Percentiles rank a stretch among this genome's conserved stretches.
Conservation (phyloP, 2,888 invertebrate species). For the Thymelicus acteon region DNA sequence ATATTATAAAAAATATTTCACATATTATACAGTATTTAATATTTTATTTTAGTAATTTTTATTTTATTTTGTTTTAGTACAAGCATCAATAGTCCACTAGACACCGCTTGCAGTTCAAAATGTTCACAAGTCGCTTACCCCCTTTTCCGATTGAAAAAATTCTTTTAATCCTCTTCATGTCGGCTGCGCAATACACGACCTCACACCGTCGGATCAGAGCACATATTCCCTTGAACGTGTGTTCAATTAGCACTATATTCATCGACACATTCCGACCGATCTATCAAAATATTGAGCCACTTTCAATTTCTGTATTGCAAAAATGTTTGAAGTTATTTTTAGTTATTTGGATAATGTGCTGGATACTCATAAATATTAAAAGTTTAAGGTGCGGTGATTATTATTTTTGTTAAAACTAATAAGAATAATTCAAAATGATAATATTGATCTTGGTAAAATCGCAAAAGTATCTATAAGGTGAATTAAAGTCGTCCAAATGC, state of each 20-base stretch:
- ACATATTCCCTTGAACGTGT: constrained; percentile 3
- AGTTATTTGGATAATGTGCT: constrained; percentile 6
- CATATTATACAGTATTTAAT: too few relatives aligned
- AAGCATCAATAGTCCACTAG: too few relatives aligned
- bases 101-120: too few relatives aligned
- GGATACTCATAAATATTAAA: not conserved
- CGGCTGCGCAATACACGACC: constrained; percentile 32
- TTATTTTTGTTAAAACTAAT: too few relatives aligned
- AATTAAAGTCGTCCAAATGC: too few relatives aligned
- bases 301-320: not conserved
- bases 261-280: not conserved
- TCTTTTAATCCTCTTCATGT: constrained; percentile 75
- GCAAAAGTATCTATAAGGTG: too few relatives aligned
- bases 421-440: too few relatives aligned
- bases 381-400: too few relatives aligned
- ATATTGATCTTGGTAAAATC: too few relatives aligned
- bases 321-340: constrained; percentile 28
- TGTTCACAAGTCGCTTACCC: constrained; percentile 51
- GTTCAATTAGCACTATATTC: not conserved
- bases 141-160: constrained; percentile 73
- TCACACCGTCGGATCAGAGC: constrained; percentile 26
- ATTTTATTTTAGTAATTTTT: too few relatives aligned
- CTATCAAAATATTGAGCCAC: constrained; percentile 6
- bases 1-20: too few relatives aligned
- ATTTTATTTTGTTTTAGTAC: too few relatives aligned